Percentiles rank a stretch among this genome's conserved stretches.
These are phyloP conservation scores for Ancistrus triradiatus DNA, from an alignment of 2,113 vertebrate species.

Conservation along the genomic window DNA sequence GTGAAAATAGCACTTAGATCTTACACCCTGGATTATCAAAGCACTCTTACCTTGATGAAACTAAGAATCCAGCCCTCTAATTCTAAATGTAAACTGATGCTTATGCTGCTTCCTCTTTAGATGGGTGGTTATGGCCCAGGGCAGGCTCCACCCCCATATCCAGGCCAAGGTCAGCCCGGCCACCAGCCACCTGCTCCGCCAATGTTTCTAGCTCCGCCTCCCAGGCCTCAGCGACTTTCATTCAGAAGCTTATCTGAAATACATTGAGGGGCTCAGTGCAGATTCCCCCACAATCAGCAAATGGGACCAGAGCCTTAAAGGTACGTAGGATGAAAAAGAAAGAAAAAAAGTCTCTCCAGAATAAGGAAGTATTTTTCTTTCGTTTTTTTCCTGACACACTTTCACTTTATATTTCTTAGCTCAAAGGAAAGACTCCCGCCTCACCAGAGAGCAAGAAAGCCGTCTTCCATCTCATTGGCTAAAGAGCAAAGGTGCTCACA, in stretches of 20 bases:
- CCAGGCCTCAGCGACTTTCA: conserved; percentile 93
- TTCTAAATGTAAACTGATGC: neutral
- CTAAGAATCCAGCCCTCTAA: neutral
- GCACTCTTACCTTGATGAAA: neutral
- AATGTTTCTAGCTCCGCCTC: conserved; percentile 94
- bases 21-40: neutral
- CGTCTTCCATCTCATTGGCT: conserved; percentile 93
- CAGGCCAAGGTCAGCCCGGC: conserved; percentile 77
- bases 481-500: conserved; percentile 97
- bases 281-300: conserved; percentile 92
- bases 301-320: conserved; percentile 95
- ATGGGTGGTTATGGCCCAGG: conserved; percentile 84
- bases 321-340: conserved; percentile 56
- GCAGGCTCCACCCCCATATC: conserved; percentile 92
- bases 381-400: no score
- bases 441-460: conserved; percentile 95
- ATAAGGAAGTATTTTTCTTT: no score
- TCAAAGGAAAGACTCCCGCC: conserved; percentile 82
- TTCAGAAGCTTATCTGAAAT: conserved; percentile 96
- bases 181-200: conserved; percentile 87
- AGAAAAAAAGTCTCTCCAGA: no score
- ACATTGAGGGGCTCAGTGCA: conserved; percentile 91
- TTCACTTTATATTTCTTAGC: conserved; percentile 60
- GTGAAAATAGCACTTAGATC: conserved; percentile 56
- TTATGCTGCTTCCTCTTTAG: conserved; percentile 55